Base-by-base conservation (phyloP, 2,888 invertebrate genomes). In the Chromoteleia sp. region DNA sequence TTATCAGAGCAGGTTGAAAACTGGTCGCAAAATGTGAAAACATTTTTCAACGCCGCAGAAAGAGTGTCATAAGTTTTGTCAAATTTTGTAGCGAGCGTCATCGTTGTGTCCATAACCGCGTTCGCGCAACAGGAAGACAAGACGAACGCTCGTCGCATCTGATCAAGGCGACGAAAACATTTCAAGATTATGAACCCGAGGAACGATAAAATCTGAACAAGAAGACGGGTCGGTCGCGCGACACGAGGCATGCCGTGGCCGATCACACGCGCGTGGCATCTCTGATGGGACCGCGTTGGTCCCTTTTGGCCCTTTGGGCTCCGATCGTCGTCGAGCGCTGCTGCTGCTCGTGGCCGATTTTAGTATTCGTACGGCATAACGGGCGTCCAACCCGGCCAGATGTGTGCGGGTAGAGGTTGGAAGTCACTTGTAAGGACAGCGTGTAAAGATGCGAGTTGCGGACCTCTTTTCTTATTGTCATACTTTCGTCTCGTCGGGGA, bases 101-200 rank as follows among this genome's bases (percentile, higher is more conserved):
- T 67, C 52, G 59, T 50, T 30, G 25, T 8, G n/a, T 45, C 39
- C 58, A 17, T 19, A 30, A 70, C 7, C 21, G 50, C 50, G 30
- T 6, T 3, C 19, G 58, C 61, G 58, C 48, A 30, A 33, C 30
- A 39, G n/a, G 7, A 61, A 36, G 33, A 12, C 56, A 10, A 67
- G 54, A 59, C 71, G 43, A 33, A 61, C 48, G 75, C 58, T 74
- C 61, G 70, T 71, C 63, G 63, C 80, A 88, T 87, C 89, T 88
- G 89, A 89, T 89, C 87, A 84, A 87, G 86, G 87, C 87, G 89
- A 88, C 87, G 89, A 89, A 88, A 89, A 89, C 88, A 88, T 90
- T 89, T 87, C 86, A 85, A 87, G 90, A 88, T 90, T 89, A 89
- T 86, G 86, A 87, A 87, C 85, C 86, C 82, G 74, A 76, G 54